A percentile compares a stretch with the other conserved stretches of the same genome.
Evolutionary conservation across 2,888 invertebrate genomes (phyloP).

Genomic region (Diarsia dahlii): DNA sequence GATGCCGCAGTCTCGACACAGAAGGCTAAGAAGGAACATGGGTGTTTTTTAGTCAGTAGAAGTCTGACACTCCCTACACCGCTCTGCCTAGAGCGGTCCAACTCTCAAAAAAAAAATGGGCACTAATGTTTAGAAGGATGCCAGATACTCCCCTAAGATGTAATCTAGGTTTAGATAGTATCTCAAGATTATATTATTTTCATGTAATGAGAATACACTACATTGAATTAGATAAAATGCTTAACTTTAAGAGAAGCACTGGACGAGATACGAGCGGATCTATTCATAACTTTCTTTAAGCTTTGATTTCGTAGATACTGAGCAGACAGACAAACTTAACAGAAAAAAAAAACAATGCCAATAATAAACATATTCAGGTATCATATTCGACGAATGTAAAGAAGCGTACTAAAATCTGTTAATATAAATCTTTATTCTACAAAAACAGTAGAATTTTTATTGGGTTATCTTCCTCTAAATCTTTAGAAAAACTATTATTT

Average conservation of each 20-base stretch:
- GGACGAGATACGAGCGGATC: background rate
- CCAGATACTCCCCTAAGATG: too few relatives aligned
- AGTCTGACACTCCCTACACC: too few relatives aligned
- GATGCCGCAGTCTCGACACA: too few relatives aligned
- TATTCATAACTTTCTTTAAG: too few relatives aligned
- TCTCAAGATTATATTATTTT: background rate
- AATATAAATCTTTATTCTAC: background rate
- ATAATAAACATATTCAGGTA: background rate
- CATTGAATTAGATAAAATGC: slow-evolving; percentile 13
- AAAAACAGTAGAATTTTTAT: background rate
- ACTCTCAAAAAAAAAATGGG: too few relatives aligned
- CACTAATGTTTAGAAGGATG: background rate
- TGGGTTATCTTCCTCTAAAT: background rate
- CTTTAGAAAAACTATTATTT: background rate
- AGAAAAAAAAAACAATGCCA: background rate
- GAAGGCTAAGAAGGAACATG: too few relatives aligned
- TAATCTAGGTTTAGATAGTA: background rate
- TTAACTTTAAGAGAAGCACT: background rate
- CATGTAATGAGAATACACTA: background rate
- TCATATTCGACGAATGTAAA: too few relatives aligned
- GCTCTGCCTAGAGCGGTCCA: too few relatives aligned
- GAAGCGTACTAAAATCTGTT: background rate
- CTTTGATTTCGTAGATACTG: background rate
- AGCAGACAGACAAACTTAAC: background rate
- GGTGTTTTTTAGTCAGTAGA: too few relatives aligned